Percentiles rank a stretch among this genome's conserved stretches.
phyloP scores from a whole-genome alignment of 2,797 vertebrate species.

The Ataeniobius toweri region DNA sequence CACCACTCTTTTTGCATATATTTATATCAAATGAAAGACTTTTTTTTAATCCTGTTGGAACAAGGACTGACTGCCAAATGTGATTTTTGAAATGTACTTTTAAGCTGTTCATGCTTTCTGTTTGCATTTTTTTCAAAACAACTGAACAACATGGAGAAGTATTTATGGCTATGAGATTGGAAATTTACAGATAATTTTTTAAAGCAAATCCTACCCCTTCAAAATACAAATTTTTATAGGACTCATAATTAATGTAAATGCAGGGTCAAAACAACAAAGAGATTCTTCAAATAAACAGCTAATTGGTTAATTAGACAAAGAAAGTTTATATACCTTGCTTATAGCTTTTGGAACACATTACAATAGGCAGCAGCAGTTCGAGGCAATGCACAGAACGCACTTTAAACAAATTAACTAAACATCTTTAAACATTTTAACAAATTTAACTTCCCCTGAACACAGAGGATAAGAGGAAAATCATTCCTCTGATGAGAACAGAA shows the following conservation, averaged over 20 bases:
- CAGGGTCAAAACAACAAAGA: constrained; percentile 39
- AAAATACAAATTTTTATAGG: constrained; percentile 45
- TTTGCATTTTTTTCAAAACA: constrained; percentile 69
- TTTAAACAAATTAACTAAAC: constrained; percentile 70
- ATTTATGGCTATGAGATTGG: constrained; percentile 73
- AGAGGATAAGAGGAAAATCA: constrained; percentile 80
- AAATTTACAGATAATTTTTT: constrained; percentile 73
- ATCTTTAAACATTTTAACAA: constrained; percentile 79
- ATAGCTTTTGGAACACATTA: constrained; percentile 6
- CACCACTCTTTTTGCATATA: constrained; percentile 79
- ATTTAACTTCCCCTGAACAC: constrained; percentile 78
- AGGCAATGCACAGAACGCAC: constrained; percentile 42
- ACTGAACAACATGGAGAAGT: constrained; percentile 69
- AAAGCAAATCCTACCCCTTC: constrained; percentile 57
- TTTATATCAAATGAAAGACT: constrained; percentile 81
- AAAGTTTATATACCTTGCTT: constrained; percentile 18
- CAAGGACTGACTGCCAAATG: constrained; percentile 76
- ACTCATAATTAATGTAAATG: constrained; percentile 44
- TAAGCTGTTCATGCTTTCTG: constrained; percentile 74
- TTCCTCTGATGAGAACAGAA: constrained; percentile 86
- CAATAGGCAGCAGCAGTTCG: constrained; percentile 18
- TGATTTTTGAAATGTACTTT: constrained; percentile 80
- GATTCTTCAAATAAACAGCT: constrained; percentile 13
- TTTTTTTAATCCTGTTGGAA: constrained; percentile 80
- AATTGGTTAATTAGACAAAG: constrained; percentile 22